Evolutionary conservation across 2,888 invertebrate genomes (phyloP), one percentile per base, ranked within the genome.

Genomic region (Eumerus sabulonum): DNA sequence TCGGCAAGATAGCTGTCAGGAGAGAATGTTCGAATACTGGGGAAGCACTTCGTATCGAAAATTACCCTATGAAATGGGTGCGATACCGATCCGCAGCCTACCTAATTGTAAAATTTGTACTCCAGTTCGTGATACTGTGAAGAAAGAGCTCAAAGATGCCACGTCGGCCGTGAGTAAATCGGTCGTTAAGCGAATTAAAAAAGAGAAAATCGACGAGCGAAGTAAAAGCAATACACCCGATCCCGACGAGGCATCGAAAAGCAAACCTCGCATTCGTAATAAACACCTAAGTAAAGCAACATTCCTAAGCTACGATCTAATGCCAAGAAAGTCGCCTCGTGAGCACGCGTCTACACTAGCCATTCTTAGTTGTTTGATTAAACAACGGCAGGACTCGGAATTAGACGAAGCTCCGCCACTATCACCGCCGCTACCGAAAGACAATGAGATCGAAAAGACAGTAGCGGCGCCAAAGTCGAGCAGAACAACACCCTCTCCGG

Each of bases 261-360:
- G 84, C 40, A 83, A 83, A 42, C 82, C 83, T 47, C 83, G 82
- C 36, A 85, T 83, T 35, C 84, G 85, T 11, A 85, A 86, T 42
- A 87, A 87, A 54, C 85, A 86, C 63, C 63, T 88, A 38, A 85
- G 85, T 9, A 82, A 87, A 67, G 82, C 86, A 2, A 84, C 53
- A 16, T 83, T 85, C 60, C 83, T 85, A 38, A 84, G 82, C 71
- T 76, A 84, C 19, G 88, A 88, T 56, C 82, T 88, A 73, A 86
- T 88, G 57, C 94, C 96, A 0, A 90, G 96, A 44, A 96, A 96
- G 85, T 96, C 95, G 0, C 96, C 96, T 0, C 90, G 96, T 17
- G 96, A 96, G 86, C 96, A 96, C 86, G 96, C 96, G 0, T 96
- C 96, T 0, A 96, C 96, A 0, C 88, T 96, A 72, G 96, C 96